phyloP scores from a whole-genome alignment of 2,113 vertebrate genomes.

The Lichenostomus cassidix region DNA sequence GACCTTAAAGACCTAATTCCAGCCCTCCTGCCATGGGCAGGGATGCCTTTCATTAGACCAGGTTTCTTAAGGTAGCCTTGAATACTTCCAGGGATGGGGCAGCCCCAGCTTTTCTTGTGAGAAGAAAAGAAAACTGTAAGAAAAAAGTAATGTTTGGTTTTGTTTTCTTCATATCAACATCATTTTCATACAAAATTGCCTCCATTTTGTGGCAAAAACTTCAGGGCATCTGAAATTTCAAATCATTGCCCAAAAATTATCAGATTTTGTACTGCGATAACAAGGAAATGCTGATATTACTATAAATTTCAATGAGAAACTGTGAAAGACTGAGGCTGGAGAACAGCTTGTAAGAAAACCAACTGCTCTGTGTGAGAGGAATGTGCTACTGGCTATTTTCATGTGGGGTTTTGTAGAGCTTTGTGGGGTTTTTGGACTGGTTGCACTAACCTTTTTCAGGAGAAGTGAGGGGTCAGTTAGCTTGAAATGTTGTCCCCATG shows the following conservation, averaged over 20 bases:
- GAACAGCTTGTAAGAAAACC: background rate
- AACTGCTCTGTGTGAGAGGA: background rate
- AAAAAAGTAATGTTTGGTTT: background rate
- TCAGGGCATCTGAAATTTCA: background rate
- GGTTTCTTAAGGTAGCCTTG: background rate
- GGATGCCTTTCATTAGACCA: background rate
- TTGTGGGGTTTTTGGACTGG: background rate
- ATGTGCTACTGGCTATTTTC: background rate
- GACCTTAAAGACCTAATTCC: background rate
- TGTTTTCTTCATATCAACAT: background rate
- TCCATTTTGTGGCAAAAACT: background rate
- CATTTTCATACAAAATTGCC: background rate
- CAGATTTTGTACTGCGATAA: background rate
- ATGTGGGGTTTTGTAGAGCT: background rate
- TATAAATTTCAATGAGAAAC: background rate
- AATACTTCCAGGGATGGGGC: background rate
- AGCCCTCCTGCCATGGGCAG: background rate
- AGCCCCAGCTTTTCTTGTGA: background rate
- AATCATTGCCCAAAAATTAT: background rate
- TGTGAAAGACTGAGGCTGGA: background rate
- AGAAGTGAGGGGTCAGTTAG: rapidly evolving
- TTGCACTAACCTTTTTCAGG: background rate
- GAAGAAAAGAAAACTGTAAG: too few relatives aligned
- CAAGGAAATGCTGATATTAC: background rate
- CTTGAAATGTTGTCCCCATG: rapidly evolving